Percentiles rank a stretch among this genome's conserved stretches.
These are phyloP conservation scores for Platycheirus albimanus DNA, from an alignment of 2,888 invertebrate genomes.

Conservation along the genomic window DNA sequence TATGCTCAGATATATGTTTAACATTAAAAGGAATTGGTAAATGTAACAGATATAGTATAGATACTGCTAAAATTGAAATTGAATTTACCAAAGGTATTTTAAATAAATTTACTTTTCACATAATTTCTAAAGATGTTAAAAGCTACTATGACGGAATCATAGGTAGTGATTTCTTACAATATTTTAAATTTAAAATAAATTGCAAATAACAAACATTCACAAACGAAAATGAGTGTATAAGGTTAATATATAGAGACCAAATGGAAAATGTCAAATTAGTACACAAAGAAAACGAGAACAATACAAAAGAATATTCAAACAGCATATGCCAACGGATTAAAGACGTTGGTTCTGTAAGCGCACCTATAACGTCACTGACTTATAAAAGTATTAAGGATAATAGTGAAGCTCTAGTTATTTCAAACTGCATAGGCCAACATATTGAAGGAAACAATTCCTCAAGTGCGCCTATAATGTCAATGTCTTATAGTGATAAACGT, in stretches of 20 bases:
- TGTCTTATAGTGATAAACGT: background rate
- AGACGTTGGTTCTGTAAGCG: no score
- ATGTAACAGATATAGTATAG: background rate
- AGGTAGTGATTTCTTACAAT: background rate
- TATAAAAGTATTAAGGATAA: no score
- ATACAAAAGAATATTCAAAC: no score
- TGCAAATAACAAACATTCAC: no score
- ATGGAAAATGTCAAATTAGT: no score
- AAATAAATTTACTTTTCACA: background rate
- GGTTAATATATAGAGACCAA: no score
- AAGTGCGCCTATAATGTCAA: slow-evolving; percentile 3
- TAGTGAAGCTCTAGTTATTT: slow-evolving; percentile 2
- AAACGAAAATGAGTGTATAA: background rate
- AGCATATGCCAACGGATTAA: no score
- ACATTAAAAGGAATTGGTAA: no score
- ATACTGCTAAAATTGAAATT: background rate
- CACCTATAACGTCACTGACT: no score
- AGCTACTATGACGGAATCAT: no score
- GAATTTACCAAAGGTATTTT: background rate
- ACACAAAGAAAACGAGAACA: no score
- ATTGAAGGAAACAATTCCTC: slow-evolving; percentile 1
- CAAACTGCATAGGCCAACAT: background rate
- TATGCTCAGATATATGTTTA: background rate
- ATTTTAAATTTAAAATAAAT: background rate
- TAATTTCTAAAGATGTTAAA: no score